Evolutionary conservation across 2,113 vertebrate species (phyloP), one percentile per base, ranked within the genome.

Genomic region (Antechinus flavipes): DNA sequence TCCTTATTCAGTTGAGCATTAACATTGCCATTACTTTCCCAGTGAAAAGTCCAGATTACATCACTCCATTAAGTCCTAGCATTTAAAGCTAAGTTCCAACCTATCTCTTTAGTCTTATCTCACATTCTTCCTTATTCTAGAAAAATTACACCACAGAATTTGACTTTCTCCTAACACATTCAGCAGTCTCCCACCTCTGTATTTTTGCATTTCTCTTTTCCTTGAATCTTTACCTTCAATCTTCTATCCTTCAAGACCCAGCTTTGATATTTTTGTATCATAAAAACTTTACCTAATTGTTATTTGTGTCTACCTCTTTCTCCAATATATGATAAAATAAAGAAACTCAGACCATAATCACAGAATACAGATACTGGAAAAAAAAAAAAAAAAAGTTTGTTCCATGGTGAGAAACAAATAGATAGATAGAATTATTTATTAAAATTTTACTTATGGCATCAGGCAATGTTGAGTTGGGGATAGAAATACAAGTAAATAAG

Each of bases 251-350:
- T 90, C 26, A 94, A 96, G 26, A 23, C 3, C 84, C 7, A 42
- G 61, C 14, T 94, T 47, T 93, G 91, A 11, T 90, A 89, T 93
- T 89, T 93, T 97, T 42, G 93, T 89, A 76, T 14, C 50, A 93
- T 1, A 95, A 55, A 93, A 90, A 46, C n/a, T 96, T 93, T 90
- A 97, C 54, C 46, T 90, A 95, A 95, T 61, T 94, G 22, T 94
- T 93, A 3, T n/a, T 96, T 54, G 14, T 92, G 49, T 68, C 90
- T 91, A 1, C 89, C 8, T 84, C 30, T 42, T 96, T 92, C 47
- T 42, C 49, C 89, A 93, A 91, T 47, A 89, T 58, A 61, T 91
- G 42, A 94, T 76, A 93, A 93, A 96, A 90, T 54, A 19, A 58
- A 96, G 25, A 92, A 96, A 94, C 23, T n/a, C 27, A 89, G 52